phyloP scores from a whole-genome alignment of 1,140 invertebrate genomes.

The Caenorhabditis brenneri region DNA sequence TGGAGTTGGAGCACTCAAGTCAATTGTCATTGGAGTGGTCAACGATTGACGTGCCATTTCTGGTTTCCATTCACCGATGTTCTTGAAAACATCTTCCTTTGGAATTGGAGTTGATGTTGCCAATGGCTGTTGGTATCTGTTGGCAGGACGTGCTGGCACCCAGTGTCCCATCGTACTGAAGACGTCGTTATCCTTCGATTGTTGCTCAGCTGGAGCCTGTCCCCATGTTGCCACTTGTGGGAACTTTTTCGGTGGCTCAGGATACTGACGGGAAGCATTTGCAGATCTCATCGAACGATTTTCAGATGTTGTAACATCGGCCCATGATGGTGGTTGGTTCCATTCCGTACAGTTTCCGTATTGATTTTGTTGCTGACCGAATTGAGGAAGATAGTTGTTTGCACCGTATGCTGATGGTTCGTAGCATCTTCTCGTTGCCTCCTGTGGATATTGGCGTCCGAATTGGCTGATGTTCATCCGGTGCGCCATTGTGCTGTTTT shows the following conservation, averaged over 20 bases:
- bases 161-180: background rate
- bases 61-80: constrained; percentile 1
- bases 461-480: background rate
- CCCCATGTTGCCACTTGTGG: background rate
- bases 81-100: background rate
- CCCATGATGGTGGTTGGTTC: background rate
- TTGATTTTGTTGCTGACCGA: background rate
- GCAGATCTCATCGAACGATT: background rate
- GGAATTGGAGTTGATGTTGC: background rate
- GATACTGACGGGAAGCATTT: background rate
- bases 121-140: background rate
- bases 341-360: background rate
- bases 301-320: background rate
- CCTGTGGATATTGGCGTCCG: background rate
- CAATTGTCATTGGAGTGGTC: background rate
- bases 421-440: background rate
- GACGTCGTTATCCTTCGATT: background rate
- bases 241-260: background rate
- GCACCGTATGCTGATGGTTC: background rate
- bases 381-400: background rate
- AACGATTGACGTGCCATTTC: background rate
- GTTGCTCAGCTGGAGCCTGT: background rate
- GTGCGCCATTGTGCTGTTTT: background rate
- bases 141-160: background rate
- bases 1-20: background rate